These are phyloP conservation scores for Antechinus flavipes DNA, from an alignment of 2,113 vertebrate species.

Conservation along the genomic window DNA sequence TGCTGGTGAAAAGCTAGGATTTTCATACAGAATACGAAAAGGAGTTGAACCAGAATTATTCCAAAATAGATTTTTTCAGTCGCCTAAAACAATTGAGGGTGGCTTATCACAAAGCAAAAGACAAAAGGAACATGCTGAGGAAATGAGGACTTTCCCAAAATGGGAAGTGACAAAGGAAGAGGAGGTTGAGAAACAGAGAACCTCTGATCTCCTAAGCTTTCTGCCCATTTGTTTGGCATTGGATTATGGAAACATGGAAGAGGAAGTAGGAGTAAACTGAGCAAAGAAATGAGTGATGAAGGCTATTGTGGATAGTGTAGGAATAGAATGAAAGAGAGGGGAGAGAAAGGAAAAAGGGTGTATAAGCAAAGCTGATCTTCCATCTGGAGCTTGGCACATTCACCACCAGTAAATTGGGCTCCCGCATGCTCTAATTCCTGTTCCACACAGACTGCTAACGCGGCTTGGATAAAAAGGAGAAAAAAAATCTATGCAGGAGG, in stretches of 20 bases:
- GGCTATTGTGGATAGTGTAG: not conserved
- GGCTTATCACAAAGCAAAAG: slow-evolving; percentile 40
- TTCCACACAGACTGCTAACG: slow-evolving; percentile 86
- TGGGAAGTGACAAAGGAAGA: slow-evolving; percentile 58
- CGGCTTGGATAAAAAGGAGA: slow-evolving; percentile 87
- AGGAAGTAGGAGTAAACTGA: rapidly evolving
- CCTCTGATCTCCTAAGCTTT: slow-evolving; percentile 20
- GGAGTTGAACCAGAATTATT: slow-evolving; percentile 40
- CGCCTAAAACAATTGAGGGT: slow-evolving; percentile 62
- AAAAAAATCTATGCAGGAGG: slow-evolving; percentile 92
- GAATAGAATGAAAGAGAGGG: slow-evolving; percentile 45
- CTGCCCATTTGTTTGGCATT: not conserved
- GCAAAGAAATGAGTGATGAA: not conserved
- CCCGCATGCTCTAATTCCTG: slow-evolving; percentile 93
- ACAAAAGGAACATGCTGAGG: slow-evolving; percentile 18
- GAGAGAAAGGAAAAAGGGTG: slow-evolving; percentile 43
- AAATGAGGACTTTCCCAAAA: slow-evolving; percentile 47
- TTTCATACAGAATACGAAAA: slow-evolving; percentile 34
- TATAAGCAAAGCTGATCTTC: slow-evolving; percentile 71
- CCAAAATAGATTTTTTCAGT: slow-evolving; percentile 46
- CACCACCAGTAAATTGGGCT: slow-evolving; percentile 89
- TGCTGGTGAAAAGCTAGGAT: slow-evolving; percentile 53
- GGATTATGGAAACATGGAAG: slow-evolving; percentile 23
- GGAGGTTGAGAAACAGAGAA: slow-evolving; percentile 31
- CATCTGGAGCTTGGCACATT: slow-evolving; percentile 71